phyloP scores from a whole-genome alignment of 2,797 vertebrate species.

The Gambusia yucatana region DNA sequence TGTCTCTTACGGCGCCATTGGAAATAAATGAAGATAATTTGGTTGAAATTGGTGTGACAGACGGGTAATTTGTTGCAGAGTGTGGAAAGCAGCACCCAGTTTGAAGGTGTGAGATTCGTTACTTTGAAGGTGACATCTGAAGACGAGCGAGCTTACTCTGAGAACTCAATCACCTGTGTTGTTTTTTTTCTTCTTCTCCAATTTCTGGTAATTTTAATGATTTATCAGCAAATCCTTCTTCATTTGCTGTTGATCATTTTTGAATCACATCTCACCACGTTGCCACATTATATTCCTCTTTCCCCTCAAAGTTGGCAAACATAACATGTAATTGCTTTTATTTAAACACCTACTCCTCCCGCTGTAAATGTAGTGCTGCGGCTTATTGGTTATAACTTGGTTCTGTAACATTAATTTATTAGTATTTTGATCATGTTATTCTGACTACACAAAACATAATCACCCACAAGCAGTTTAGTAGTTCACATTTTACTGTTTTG shows the following conservation, averaged over 20 bases:
- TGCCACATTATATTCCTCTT: conserved; percentile 23
- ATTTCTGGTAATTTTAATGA: conserved; percentile 47
- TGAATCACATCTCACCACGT: conserved; percentile 30
- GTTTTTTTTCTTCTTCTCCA: conserved; percentile 31
- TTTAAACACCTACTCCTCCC: not conserved
- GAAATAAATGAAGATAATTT: conserved; percentile 88
- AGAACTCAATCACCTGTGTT: conserved; percentile 54
- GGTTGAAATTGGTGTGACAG: conserved; percentile 85
- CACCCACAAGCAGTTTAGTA: not conserved
- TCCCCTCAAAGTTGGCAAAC: conserved; percentile 4
- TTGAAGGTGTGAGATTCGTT: conserved; percentile 58
- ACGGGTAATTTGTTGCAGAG: conserved; percentile 80
- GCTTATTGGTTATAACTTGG: not conserved
- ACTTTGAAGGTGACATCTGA: conserved; percentile 72
- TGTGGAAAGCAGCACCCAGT: conserved; percentile 69
- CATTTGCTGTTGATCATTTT: conserved; percentile 44
- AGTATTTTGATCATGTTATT: not conserved
- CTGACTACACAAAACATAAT: not conserved
- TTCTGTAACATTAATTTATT: not conserved
- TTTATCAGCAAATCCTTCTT: conserved; percentile 37
- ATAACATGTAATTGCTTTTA: not conserved
- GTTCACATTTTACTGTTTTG: not conserved
- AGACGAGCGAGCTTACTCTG: conserved; percentile 46
- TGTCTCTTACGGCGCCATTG: conserved; percentile 84
- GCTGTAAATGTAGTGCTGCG: not conserved